Conservation (phyloP, 2,888 invertebrate genomes). For the Drosophila mimica region DNA sequence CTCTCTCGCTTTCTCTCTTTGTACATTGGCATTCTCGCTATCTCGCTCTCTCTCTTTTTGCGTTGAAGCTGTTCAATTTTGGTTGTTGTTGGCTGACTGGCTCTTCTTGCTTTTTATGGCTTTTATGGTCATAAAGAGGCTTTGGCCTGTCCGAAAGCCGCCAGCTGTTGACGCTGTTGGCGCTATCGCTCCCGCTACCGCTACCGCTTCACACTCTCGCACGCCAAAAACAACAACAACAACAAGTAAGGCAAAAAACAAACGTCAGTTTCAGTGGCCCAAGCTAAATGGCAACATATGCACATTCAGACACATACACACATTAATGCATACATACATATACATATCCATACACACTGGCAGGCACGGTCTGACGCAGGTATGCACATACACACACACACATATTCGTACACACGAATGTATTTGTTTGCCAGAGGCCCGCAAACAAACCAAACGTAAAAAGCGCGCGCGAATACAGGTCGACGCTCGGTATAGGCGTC, state of each 20-base stretch:
- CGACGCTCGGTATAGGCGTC: constrained; percentile 70
- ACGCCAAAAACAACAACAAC: constrained; percentile 34
- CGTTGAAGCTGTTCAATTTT: constrained; percentile 44
- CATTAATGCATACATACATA: constrained; percentile 11
- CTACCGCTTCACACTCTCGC: constrained; percentile 67
- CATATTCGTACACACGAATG: constrained; percentile 3
- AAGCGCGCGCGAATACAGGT: constrained; percentile 81
- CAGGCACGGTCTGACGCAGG: constrained; percentile 47
- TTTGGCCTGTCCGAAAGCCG: constrained; percentile 66
- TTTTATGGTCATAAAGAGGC: constrained; percentile 77
- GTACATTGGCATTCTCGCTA: constrained; percentile 24
- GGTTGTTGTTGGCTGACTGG: constrained; percentile 46
- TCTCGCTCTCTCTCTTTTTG: constrained; percentile 21
- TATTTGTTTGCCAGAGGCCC: constrained; percentile 34
- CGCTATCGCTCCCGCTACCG: constrained; percentile 41
- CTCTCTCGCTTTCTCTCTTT: constrained; percentile 30
- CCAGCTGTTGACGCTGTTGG: constrained; percentile 70
- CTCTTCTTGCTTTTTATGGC: constrained; percentile 76
- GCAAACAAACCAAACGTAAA: constrained; percentile 70
- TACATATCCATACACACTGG: constrained; percentile 8
- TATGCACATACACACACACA: constrained; percentile 41
- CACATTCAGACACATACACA: constrained; percentile 39
- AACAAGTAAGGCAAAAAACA: constrained; percentile 26
- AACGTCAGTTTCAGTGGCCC: constrained; percentile 56
- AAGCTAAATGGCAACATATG: constrained; percentile 71